phyloP scores from a whole-genome alignment of 2,113 vertebrate species.

The Colistium nudipinnis region DNA sequence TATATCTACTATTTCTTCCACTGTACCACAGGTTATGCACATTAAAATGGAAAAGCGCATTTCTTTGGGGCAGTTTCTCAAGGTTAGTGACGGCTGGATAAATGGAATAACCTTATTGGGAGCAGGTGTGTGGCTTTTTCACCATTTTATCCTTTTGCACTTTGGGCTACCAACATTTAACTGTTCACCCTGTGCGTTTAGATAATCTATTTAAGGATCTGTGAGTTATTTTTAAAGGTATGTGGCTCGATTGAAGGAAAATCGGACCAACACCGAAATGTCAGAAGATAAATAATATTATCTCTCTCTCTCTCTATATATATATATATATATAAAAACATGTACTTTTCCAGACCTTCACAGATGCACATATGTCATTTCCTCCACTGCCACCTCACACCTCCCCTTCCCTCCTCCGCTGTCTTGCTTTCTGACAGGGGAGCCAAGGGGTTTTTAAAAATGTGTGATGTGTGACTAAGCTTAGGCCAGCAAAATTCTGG shows the following conservation, averaged over 20 bases:
- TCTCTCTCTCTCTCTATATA: too few relatives aligned
- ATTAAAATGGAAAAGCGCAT: conserved; percentile 20
- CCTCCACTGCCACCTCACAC: neutral
- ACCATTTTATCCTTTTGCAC: neutral
- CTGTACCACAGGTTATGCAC: conserved; percentile 34
- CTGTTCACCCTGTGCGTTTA: too few relatives aligned
- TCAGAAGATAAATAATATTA: neutral
- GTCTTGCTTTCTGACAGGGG: conserved; percentile 21
- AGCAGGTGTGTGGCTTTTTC: neutral
- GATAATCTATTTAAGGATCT: too few relatives aligned
- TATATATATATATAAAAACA: neutral
- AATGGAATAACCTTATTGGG: neutral
- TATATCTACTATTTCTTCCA: conserved; percentile 47
- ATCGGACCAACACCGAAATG: too few relatives aligned
- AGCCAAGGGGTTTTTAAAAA: conserved; percentile 46
- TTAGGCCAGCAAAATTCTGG: conserved; percentile 64
- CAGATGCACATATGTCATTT: conserved; percentile 2
- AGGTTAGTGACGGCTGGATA: conserved; percentile 32
- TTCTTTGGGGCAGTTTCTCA: conserved; percentile 27
- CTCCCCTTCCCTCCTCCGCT: neutral
- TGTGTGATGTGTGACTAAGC: conserved; percentile 58
- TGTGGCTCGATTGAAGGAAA: too few relatives aligned
- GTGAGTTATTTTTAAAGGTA: too few relatives aligned
- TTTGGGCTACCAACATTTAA: too few relatives aligned
- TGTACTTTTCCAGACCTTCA: conserved; percentile 7